phyloP scores from a whole-genome alignment of 2,797 vertebrate species.

The Brachyrhaphis roseni region DNA sequence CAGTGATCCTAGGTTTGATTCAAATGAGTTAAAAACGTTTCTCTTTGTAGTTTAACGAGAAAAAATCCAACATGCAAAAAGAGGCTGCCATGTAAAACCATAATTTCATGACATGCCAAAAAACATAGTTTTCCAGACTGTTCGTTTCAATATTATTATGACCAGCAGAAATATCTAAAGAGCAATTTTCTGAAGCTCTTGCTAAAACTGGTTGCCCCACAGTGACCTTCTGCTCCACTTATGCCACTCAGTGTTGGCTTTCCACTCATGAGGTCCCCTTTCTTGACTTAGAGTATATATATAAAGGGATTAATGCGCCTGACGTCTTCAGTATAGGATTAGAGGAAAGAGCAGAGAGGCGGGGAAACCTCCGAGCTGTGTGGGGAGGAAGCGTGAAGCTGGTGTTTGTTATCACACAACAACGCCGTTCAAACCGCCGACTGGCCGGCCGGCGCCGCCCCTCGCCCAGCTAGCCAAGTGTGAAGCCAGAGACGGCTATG shows the following conservation, averaged over 20 bases:
- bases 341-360: constrained; percentile 27
- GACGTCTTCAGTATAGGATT: constrained; percentile 52
- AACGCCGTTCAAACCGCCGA: constrained; percentile 41
- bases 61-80: background rate
- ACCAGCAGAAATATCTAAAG: background rate
- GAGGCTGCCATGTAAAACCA: background rate
- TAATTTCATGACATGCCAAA: background rate
- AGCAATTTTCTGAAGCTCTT: background rate
- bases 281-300: constrained; percentile 3
- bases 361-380: constrained; percentile 33
- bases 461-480: constrained; percentile 42
- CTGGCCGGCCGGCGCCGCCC: constrained; percentile 34
- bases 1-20: too few species aligned
- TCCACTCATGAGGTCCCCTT: constrained; percentile 8
- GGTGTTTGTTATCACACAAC: constrained; percentile 31
- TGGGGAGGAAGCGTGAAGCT: constrained; percentile 25
- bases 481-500: constrained; percentile 36
- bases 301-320: constrained; percentile 41
- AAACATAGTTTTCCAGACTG: background rate
- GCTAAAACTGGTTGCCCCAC: background rate
- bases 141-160: background rate
- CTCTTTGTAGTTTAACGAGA: background rate
- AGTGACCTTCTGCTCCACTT: constrained; percentile 37
- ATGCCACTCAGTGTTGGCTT: constrained; percentile 11
- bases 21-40: background rate